Conservation (phyloP, 2,888 invertebrate species). For the Eumacrocentrus americanus region DNA sequence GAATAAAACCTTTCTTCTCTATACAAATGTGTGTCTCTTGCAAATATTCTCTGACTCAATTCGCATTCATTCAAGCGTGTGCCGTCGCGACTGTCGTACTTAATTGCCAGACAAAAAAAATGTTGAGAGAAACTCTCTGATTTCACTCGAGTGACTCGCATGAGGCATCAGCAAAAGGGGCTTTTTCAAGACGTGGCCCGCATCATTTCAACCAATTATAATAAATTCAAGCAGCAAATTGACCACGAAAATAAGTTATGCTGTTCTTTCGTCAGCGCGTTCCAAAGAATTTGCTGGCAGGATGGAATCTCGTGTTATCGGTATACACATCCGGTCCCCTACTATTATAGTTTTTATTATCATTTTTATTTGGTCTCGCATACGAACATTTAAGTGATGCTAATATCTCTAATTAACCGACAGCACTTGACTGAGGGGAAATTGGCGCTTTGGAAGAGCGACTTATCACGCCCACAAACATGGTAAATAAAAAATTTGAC, state of each 20-base stretch:
- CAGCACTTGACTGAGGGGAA: constrained; percentile 60
- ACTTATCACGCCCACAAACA: constrained; percentile 52
- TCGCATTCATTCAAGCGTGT: neutral
- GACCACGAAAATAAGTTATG: constrained; percentile 6
- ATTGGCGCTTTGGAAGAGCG: constrained; percentile 58
- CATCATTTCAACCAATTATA: neutral
- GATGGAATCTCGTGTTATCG: constrained; percentile 14
- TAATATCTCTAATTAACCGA: constrained; percentile 35
- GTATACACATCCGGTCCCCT: constrained; percentile 14
- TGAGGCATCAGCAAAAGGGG: neutral
- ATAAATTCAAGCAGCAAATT: neutral
- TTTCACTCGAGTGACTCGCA: neutral
- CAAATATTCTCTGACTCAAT: constrained; percentile 1
- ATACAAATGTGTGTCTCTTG: neutral
- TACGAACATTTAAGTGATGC: constrained; percentile 25
- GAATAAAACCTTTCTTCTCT: neutral
- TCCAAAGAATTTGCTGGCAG: constrained; percentile 3
- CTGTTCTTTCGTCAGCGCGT: neutral
- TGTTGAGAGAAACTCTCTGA: neutral
- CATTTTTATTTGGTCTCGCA: constrained; percentile 10
- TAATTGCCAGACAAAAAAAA: constrained; percentile 2
- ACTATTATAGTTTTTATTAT: constrained; percentile 2
- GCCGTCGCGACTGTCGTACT: neutral
- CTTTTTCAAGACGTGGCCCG: neutral
- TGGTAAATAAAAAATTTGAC: constrained; percentile 47